A percentile compares a stretch with the other conserved stretches of the same genome.
Conservation (phyloP, 2,113 vertebrate genomes). For the Corythornis vintsioides region DNA sequence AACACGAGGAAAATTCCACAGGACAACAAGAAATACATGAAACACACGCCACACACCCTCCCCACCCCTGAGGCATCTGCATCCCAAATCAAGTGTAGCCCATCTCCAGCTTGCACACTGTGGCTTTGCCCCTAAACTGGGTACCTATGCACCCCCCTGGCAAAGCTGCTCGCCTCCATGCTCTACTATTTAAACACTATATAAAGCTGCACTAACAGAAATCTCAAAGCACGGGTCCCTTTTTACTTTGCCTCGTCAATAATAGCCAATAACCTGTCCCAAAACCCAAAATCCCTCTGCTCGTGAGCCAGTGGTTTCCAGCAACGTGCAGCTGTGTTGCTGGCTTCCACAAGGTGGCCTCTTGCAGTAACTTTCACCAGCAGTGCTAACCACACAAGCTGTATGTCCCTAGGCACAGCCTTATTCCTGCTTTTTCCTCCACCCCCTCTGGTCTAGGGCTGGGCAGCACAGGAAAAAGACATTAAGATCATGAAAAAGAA, state of each 20-base stretch:
- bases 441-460: background rate
- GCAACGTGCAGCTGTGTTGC: background rate
- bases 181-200: background rate
- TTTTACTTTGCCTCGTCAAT: background rate
- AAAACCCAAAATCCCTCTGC: background rate
- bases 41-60: background rate
- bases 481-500: background rate
- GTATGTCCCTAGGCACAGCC: background rate
- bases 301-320: background rate
- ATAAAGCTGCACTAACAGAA: background rate
- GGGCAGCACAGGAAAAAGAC: background rate
- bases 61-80: background rate
- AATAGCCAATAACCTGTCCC: background rate
- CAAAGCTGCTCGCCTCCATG: background rate
- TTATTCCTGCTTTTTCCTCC: background rate
- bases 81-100: background rate
- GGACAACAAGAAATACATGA: background rate
- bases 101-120: accelerated
- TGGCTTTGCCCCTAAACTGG: background rate
- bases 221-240: background rate
- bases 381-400: background rate
- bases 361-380: constrained; percentile 22
- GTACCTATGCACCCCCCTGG: no score
- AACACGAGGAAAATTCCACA: background rate
- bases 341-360: constrained; percentile 60